Evolutionary conservation across 53 echinoderm and acorn worm species (phyloP).

Genomic region (Apostichopus leukothele): DNA sequence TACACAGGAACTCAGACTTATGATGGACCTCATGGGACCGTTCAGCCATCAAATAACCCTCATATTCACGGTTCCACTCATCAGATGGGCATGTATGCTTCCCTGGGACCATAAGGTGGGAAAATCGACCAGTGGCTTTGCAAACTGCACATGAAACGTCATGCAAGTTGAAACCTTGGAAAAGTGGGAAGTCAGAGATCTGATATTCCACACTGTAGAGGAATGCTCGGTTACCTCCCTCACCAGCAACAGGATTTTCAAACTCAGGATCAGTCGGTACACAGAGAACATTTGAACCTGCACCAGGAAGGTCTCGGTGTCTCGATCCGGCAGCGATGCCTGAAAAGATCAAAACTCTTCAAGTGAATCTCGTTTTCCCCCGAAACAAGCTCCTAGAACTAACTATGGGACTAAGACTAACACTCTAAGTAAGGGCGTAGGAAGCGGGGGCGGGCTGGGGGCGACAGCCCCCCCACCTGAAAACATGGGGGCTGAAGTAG

Average conservation of each 20-base stretch:
- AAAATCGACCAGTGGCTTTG: conserved; percentile 10
- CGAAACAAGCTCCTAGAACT: no score
- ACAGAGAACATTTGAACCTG: conserved; percentile 30
- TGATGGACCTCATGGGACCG: conserved; percentile 8
- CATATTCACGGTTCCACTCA: conserved; percentile 33
- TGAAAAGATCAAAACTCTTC: background rate
- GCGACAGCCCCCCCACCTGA: no score
- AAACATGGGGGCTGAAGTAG: no score
- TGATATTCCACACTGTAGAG: conserved; percentile 35
- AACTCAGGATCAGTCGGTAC: conserved; percentile 6
- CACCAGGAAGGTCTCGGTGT: conserved; percentile 26
- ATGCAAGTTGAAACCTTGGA: background rate
- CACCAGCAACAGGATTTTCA: background rate
- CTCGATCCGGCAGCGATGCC: conserved; percentile 23
- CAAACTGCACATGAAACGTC: conserved; percentile 35
- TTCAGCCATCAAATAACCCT: conserved; percentile 33
- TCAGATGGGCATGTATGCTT: conserved; percentile 16
- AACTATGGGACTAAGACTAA: no score
- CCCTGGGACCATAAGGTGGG: conserved; percentile 28
- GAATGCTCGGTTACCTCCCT: background rate
- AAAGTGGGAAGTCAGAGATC: background rate
- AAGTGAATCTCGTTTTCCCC: no score
- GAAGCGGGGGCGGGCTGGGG: no score
- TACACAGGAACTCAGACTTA: conserved; percentile 30
- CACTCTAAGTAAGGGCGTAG: no score